Evolutionary conservation across 2,113 vertebrate genomes (phyloP).

Genomic region (Otus sunia): DNA sequence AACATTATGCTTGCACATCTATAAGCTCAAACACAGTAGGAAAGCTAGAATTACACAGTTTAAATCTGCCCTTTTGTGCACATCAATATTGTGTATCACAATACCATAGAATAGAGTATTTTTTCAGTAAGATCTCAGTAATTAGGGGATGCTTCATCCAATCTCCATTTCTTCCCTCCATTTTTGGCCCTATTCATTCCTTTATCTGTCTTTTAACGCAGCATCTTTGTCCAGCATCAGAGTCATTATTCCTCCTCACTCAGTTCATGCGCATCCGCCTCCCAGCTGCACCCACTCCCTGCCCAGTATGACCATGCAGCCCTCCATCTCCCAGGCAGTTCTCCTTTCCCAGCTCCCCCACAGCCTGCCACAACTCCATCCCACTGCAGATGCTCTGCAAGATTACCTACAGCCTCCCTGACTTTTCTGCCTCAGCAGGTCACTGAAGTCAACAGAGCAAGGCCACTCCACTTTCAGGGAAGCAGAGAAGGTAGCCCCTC

Average conservation of each 20-base stretch:
- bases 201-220: background rate
- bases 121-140: background rate
- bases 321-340: fast-evolving
- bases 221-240: background rate
- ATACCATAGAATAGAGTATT: background rate
- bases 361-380: background rate
- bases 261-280: no score
- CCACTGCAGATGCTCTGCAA: background rate
- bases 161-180: fast-evolving
- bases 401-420: no score
- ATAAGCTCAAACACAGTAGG: background rate
- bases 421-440: background rate
- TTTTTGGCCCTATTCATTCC: background rate
- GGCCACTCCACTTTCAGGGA: background rate
- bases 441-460: background rate
- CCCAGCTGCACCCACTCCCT: background rate
- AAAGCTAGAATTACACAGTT: background rate
- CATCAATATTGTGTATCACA: no score
- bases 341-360: background rate
- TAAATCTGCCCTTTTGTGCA: background rate
- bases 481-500: background rate
- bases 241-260: background rate
- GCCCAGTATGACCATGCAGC: fast-evolving
- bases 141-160: background rate
- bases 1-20: background rate